Base-by-base conservation (phyloP, 2,797 vertebrate species). In the Lepilemur ruficaudatus region DNA sequence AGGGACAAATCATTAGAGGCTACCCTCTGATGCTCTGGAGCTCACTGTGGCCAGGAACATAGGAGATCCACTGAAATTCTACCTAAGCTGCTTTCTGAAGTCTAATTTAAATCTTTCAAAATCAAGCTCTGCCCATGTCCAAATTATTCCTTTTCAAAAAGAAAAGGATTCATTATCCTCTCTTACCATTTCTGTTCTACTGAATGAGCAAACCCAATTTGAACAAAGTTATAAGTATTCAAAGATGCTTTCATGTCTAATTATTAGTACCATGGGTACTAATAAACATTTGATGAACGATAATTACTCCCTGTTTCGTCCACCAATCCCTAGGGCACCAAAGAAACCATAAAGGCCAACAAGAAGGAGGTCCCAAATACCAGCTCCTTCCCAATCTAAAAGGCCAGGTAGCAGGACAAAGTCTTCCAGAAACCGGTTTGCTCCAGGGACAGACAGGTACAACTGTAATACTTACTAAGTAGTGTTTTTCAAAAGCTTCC, bases 401-500 rank as follows among this genome's bases (percentile, higher is more conserved):
- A 48, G n/a, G 30, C 20, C 38, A 18, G 1, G 9, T 0, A 14
- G 5, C 4, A 25, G 30, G 38, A 73, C 52, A 55, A 35, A 41
- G 69, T 12, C 70, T 79, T 65, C 32, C 4, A 18, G 59, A 41
- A 72, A 13, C 4, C 0, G 17, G 17, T 10, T 13, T 2, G 32
- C 82, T n/a, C 38, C 13, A 2, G 0, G 17, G 59, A 11, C 0
- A 13, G 43, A 84, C 5, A 3, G 4, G 46, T 1, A 41, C 28
- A 69, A 20, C 52, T 2, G 0, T 48, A 3, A 84, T 91, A 97
- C 99, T 99, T 98, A 99, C 99, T 97, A 99, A 99, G 97, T 99
- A 99, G 98, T 99, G 99, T 97, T 99, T 99, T 98, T 99, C 99
- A 98, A 99, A 99, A 80, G 99, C 99, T 98, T 99, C 99, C 85